These are phyloP conservation scores for Plecotus auritus DNA, from an alignment of 2,113 vertebrate species.

Conservation along the genomic window DNA sequence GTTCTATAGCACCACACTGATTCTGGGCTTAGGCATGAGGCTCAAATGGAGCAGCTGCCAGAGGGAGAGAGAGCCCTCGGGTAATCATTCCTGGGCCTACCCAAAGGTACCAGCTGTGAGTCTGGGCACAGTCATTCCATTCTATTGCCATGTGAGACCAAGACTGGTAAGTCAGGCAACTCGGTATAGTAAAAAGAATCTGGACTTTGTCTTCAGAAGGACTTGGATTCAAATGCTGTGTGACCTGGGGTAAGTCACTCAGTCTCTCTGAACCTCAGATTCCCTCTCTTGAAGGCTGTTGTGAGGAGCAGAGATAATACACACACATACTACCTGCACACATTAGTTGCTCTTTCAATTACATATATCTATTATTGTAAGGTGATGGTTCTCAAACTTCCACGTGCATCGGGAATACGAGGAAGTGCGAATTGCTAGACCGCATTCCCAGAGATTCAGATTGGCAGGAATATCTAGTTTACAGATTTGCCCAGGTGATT, in stretches of 20 bases:
- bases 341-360: background rate
- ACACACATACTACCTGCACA: no score
- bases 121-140: background rate
- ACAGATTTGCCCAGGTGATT: background rate
- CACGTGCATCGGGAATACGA: background rate
- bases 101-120: background rate
- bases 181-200: background rate
- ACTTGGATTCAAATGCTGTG: background rate
- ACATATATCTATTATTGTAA: background rate
- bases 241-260: background rate
- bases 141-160: background rate
- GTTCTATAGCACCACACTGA: background rate
- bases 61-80: background rate
- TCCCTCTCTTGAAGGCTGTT: background rate
- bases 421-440: background rate
- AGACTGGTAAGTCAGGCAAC: background rate
- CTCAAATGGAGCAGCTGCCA: background rate
- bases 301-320: background rate
- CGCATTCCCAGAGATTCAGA: background rate
- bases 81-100: background rate
- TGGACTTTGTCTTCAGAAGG: background rate
- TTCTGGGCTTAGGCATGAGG: background rate
- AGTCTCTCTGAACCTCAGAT: background rate
- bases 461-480: background rate
- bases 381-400: background rate